Base-by-base conservation (phyloP, 2,113 vertebrate genomes). In the Bettongia penicillata region DNA sequence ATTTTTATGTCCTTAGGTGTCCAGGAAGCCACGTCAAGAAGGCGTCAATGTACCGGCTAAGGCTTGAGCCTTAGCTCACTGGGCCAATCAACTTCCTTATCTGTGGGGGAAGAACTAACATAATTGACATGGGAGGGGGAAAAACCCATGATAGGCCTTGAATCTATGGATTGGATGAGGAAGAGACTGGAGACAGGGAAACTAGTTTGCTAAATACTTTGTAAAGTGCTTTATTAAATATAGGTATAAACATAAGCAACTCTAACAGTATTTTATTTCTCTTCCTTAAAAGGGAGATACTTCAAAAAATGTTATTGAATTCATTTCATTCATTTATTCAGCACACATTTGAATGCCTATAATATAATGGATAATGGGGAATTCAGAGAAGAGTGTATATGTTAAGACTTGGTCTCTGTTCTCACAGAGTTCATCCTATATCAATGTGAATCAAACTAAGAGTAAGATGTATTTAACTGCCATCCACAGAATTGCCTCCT, bases 361-460 rank as follows among this genome's bases (percentile, higher is more conserved):
- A 84, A 43, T 43, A 23, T 84, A 1, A 16, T 19, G 31, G 16
- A 5, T 84, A 84, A 43, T 84, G 37, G n/a, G n/a, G n/a, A 19
- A 84, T 43, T 84, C n/a, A 84, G 68, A 84, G 68, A 84, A 23
- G n/a, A 84, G 68, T 23, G n/a, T 84, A 1, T 84, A 84, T 84
- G 43, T 84, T 43, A 84, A 84, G n/a, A 84, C 5, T 0, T 84
- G 68, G n/a, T 84, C 19, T 43, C 68, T 84, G 68, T 84, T 7
- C n/a, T 43, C 7, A 84, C 37, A 84, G 16, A 43, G 5, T 84
- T 84, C 26, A 2, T 19, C 68, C 3, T 84, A 84, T 84, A 43
- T 84, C n/a, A 84, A 2, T 84, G 0, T 9, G 94, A 97, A 97
- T 0, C 96, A 97, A 97, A 91, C 91, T 48, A 48, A 92, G 43